Conservation (phyloP, 2,113 vertebrate species). For the Apistogramma diplotaenia region DNA sequence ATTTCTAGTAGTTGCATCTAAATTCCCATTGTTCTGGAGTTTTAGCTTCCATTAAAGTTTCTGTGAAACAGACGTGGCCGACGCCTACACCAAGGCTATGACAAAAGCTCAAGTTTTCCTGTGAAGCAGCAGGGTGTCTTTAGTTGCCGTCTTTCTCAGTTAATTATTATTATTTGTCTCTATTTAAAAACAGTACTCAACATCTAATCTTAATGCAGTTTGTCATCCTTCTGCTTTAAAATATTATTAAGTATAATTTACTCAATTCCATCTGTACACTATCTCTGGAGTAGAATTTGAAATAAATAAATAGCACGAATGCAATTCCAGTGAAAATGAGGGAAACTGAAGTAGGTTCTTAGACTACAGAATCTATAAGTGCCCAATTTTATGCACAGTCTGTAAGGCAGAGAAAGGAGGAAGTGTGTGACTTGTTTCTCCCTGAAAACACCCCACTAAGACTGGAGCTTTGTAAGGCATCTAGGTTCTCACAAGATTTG, state of each 20-base stretch:
- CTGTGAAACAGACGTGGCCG: too few species aligned
- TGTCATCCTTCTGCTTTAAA: neutral
- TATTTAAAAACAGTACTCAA: neutral
- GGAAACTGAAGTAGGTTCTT: neutral
- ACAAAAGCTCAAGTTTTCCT: too few species aligned
- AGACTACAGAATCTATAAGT: neutral
- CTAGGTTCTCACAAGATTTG: neutral
- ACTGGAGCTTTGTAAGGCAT: neutral
- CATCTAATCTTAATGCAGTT: neutral
- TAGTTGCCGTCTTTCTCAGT: neutral
- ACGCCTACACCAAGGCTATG: too few species aligned
- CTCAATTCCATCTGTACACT: neutral
- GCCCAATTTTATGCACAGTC: too few species aligned
- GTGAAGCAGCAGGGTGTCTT: too few species aligned
- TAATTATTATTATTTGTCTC: neutral
- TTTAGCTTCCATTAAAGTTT: too few species aligned
- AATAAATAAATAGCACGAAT: neutral
- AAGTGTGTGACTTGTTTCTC: neutral
- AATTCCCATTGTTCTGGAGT: too few species aligned
- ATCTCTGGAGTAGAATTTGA: neutral
- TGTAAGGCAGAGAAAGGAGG: neutral
- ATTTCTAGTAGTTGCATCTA: too few species aligned
- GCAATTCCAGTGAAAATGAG: neutral
- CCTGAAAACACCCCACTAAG: neutral
- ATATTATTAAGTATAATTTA: neutral